A percentile compares a stretch with the other conserved stretches of the same genome.
These are phyloP conservation scores for Meganola albula DNA, from an alignment of 2,888 invertebrate species.

Conservation along the genomic window DNA sequence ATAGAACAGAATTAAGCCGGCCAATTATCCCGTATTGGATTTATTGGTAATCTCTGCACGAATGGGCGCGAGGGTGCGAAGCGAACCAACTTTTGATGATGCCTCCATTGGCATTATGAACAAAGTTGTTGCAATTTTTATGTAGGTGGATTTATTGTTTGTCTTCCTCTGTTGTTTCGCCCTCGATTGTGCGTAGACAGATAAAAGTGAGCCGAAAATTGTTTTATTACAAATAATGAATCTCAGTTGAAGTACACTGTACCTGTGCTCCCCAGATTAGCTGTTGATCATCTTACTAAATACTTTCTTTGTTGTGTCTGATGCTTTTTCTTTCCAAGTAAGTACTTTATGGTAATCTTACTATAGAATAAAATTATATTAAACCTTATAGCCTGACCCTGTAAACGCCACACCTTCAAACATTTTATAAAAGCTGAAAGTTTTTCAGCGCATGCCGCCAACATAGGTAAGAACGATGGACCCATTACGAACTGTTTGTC, in stretches of 20 bases:
- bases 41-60: constrained; percentile 79
- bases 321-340: background rate
- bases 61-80: constrained; percentile 77
- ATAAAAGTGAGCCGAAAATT: constrained; percentile 59
- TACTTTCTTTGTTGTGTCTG: constrained; percentile 23
- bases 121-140: constrained; percentile 77
- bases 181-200: constrained; percentile 62
- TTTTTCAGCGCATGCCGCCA: too few relatives aligned
- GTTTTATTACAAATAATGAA: constrained; percentile 64
- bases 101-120: constrained; percentile 74
- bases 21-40: constrained; percentile 79
- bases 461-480: too few relatives aligned
- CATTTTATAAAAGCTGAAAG: too few relatives aligned
- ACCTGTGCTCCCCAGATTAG: constrained; percentile 43
- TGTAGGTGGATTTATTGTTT: constrained; percentile 73
- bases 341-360: too few relatives aligned
- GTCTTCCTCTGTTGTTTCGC: constrained; percentile 61
- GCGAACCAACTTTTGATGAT: constrained; percentile 76
- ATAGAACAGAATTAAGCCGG: constrained; percentile 78
- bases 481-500: too few relatives aligned
- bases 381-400: too few relatives aligned
- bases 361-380: too few relatives aligned
- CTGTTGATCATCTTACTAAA: constrained; percentile 28
- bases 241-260: constrained; percentile 55
- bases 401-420: too few relatives aligned